phyloP scores from a whole-genome alignment of 2,113 vertebrate species.

The Ochotona princeps region DNA sequence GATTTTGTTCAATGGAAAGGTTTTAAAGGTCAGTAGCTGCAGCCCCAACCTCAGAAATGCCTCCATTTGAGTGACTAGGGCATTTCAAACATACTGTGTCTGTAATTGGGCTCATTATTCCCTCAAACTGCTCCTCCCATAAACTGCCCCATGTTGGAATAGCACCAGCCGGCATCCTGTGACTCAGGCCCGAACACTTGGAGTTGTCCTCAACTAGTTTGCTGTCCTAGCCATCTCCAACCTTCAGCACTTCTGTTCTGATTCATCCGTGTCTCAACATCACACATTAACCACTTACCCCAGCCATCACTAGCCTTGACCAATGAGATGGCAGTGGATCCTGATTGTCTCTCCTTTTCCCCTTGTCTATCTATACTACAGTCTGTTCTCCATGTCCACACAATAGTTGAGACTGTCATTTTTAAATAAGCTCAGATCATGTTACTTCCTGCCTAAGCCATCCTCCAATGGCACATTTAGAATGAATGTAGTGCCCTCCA shows the following conservation, averaged over 20 bases:
- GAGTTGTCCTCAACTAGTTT: background rate
- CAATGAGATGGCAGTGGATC: background rate
- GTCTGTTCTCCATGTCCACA: background rate
- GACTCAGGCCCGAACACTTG: background rate
- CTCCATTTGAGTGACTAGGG: conserved; percentile 2
- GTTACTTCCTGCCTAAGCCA: background rate
- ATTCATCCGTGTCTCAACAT: background rate
- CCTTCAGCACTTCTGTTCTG: background rate
- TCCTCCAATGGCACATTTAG: too few species aligned
- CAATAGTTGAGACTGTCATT: background rate
- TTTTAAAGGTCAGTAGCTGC: conserved; percentile 34
- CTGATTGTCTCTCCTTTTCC: background rate
- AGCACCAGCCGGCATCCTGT: fast-evolving
- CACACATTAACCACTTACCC: background rate
- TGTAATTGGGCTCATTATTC: background rate
- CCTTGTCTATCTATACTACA: too few species aligned
- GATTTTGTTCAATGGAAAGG: background rate
- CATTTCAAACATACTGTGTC: background rate
- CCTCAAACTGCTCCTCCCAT: background rate
- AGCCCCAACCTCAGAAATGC: background rate
- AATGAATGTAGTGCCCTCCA: background rate
- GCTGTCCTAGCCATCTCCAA: background rate
- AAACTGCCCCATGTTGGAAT: background rate
- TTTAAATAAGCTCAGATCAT: background rate
- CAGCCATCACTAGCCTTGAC: background rate